A percentile compares a stretch with the other conserved stretches of the same genome.
Conservation (phyloP, 2,797 vertebrate genomes). For the Sphenopsis melanotis region DNA sequence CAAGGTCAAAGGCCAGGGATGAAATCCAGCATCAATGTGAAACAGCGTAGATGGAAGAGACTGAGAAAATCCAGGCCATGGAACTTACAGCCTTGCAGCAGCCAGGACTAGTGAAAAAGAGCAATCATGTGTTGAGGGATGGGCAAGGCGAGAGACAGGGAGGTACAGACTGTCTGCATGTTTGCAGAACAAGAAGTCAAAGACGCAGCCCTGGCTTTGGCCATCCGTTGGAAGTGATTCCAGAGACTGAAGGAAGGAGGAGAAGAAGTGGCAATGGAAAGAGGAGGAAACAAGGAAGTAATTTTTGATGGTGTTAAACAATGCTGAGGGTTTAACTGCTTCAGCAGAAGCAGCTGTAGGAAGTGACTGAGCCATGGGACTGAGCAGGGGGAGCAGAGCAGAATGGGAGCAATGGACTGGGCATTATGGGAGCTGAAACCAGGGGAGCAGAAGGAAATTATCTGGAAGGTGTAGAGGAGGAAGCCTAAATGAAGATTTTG, state of each 20-base stretch:
- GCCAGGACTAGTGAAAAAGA: neutral
- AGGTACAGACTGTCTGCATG: neutral
- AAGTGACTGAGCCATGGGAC: neutral
- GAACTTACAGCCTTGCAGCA: constrained; percentile 14
- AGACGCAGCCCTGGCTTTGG: constrained; percentile 16
- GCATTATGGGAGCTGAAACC: neutral
- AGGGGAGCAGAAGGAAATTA: neutral
- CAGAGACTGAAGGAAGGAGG: neutral
- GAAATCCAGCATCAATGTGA: neutral
- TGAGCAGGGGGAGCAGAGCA: neutral
- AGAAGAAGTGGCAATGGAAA: accelerated
- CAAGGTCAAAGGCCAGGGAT: neutral
- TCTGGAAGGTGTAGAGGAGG: neutral
- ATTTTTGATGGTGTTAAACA: neutral
- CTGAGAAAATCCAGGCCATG: neutral
- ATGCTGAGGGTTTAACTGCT: neutral
- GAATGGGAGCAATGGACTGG: neutral
- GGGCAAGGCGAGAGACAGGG: neutral
- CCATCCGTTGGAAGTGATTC: neutral
- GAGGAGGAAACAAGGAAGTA: neutral
- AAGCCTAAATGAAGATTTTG: neutral
- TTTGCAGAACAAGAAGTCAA: neutral
- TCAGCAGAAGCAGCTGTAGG: neutral
- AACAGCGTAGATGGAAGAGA: accelerated
- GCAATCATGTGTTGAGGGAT: neutral